Percentiles rank a stretch among this genome's conserved stretches.
Evolutionary conservation across 2,888 invertebrate genomes (phyloP).

Genomic region (Ochropacha duplaris): DNA sequence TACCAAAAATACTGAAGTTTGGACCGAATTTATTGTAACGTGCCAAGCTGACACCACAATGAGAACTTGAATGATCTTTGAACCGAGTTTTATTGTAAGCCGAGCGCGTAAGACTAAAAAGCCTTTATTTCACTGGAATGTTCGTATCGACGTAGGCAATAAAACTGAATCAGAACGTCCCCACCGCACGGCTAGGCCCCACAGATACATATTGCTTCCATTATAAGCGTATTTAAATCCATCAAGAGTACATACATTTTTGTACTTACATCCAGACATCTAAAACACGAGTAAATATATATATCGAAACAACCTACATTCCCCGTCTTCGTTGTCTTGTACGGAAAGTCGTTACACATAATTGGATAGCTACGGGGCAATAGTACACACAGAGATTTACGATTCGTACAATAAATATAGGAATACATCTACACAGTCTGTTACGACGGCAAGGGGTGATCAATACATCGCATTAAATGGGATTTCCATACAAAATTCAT

Average conservation of each 20-base stretch:
- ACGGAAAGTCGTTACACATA: slow-evolving; percentile 66
- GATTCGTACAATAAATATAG: slow-evolving; percentile 60
- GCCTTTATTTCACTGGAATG: slow-evolving; percentile 65
- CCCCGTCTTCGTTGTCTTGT: slow-evolving; percentile 77
- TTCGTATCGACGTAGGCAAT: slow-evolving; percentile 48
- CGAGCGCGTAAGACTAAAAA: neutral
- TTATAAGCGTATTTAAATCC: slow-evolving; percentile 67
- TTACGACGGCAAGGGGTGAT: slow-evolving; percentile 58
- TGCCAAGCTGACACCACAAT: slow-evolving; percentile 29
- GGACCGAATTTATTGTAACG: slow-evolving; percentile 37
- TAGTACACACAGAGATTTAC: slow-evolving; percentile 45
- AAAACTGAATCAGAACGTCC: slow-evolving; percentile 17
- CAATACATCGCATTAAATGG: slow-evolving; percentile 44
- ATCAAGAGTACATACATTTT: slow-evolving; percentile 70
- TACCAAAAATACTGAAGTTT: slow-evolving; percentile 59
- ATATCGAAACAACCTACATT: slow-evolving; percentile 73
- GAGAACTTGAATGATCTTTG: slow-evolving; percentile 13
- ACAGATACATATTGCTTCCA: slow-evolving; percentile 67
- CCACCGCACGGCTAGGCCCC: slow-evolving; percentile 55
- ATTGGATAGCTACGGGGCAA: slow-evolving; percentile 57
- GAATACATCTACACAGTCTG: slow-evolving; percentile 74
- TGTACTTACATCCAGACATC: slow-evolving; percentile 73
- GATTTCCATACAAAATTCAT: slow-evolving; percentile 24
- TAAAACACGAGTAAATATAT: slow-evolving; percentile 69
- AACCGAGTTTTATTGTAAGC: slow-evolving; percentile 3